phyloP scores from a whole-genome alignment of 2,113 vertebrate genomes.

The Pterophyllum scalare region DNA sequence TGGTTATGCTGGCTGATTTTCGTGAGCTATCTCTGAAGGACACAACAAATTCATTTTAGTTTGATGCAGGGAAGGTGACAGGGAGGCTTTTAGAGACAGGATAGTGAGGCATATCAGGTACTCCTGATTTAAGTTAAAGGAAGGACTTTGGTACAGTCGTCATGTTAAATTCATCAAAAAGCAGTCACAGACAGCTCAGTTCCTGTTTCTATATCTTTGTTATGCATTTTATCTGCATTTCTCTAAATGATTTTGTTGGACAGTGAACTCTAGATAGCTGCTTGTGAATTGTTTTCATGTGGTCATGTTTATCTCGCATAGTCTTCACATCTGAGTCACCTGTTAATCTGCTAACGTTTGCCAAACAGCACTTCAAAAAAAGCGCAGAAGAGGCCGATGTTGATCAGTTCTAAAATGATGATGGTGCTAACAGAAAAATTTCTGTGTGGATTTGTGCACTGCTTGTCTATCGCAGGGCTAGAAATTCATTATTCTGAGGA shows the following conservation, averaged over 20 bases:
- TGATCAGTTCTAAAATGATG: neutral
- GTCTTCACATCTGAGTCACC: neutral
- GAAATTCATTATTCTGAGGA: neutral
- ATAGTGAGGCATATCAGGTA: neutral
- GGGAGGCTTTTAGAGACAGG: neutral
- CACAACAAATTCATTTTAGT: slow-evolving; percentile 2
- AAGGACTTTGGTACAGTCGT: neutral
- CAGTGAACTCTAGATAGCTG: neutral
- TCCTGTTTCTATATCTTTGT: neutral
- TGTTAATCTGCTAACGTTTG: no score
- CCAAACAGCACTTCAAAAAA: neutral
- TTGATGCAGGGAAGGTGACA: slow-evolving; percentile 4
- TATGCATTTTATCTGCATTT: neutral
- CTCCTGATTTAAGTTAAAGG: neutral
- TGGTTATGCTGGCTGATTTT: slow-evolving; percentile 15
- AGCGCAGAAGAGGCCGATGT: neutral
- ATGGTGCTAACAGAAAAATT: neutral
- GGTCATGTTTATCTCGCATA: neutral
- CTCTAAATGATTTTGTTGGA: neutral
- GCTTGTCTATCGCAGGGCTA: neutral
- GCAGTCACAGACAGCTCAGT: neutral
- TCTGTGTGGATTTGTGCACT: neutral
- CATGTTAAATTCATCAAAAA: neutral
- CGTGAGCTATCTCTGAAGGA: slow-evolving; percentile 17
- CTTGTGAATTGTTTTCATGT: neutral